phyloP scores from a whole-genome alignment of 2,113 vertebrate genomes.

The Caretta caretta region DNA sequence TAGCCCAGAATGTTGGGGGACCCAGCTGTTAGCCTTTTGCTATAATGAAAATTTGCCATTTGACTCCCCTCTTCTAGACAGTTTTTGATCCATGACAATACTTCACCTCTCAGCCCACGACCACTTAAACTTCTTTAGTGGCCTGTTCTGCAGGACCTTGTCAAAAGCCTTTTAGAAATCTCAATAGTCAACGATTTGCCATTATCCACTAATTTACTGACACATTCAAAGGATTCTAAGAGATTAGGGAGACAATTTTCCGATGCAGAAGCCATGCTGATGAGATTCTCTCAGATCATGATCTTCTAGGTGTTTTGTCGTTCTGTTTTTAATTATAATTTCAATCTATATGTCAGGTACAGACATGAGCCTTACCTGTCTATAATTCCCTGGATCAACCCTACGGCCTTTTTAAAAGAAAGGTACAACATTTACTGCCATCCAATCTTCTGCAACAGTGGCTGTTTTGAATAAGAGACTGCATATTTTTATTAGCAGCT shows the following conservation, averaged over 20 bases:
- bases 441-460: not conserved
- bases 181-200: not conserved
- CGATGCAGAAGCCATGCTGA: not conserved
- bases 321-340: not conserved
- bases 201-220: not conserved
- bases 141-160: not conserved
- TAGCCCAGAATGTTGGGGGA: not conserved
- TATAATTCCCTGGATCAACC: not conserved
- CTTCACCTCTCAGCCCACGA: not conserved
- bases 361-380: not conserved
- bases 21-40: not conserved
- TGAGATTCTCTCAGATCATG: not conserved
- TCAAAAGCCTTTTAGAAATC: not conserved
- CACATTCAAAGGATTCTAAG: not conserved
- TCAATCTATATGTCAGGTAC: not conserved
- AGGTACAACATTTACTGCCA: not conserved
- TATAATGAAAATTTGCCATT: not conserved
- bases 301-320: not conserved
- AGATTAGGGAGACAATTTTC: not conserved
- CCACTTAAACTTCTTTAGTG: not conserved
- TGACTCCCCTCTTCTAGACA: not conserved
- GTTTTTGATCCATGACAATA: not conserved
- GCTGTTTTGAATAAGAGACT: not conserved
- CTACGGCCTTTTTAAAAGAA: not conserved
- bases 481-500: not conserved